These are phyloP conservation scores for Sinella curviseta DNA, from an alignment of 1,140 invertebrate species.

Conservation along the genomic window DNA sequence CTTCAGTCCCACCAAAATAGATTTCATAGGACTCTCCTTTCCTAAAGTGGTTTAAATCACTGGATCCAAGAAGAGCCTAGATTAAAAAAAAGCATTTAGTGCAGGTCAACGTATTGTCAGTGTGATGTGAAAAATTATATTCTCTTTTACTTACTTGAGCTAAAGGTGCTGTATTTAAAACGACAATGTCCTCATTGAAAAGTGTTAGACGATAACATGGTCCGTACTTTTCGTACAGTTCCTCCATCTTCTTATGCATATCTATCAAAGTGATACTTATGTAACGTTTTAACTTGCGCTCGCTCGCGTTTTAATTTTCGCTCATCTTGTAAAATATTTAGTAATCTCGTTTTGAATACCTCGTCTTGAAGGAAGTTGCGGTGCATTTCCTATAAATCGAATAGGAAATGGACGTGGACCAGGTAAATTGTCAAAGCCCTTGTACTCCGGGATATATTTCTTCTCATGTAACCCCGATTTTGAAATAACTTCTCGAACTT, in stretches of 20 bases:
- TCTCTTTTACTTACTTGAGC: not conserved
- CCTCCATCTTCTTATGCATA: conserved; percentile 1
- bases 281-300: not conserved
- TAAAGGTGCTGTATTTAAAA: not conserved
- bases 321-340: not conserved
- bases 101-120: too few relatives aligned
- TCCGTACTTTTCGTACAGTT: not conserved
- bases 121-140: not conserved
- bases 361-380: not conserved
- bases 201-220: not conserved
- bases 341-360: too few relatives aligned
- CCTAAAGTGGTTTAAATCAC: not conserved
- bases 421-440: not conserved
- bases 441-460: not conserved
- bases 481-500: too few relatives aligned
- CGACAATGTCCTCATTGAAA: conserved; percentile 10
- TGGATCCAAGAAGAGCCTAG: conserved; percentile 4
- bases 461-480: too few relatives aligned
- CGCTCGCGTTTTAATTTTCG: not conserved
- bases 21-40: conserved; percentile 13
- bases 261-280: not conserved
- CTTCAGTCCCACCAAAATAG: not conserved
- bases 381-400: conserved; percentile 7
- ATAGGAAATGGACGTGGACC: not conserved
- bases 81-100: too few relatives aligned